These are phyloP conservation scores for Plotosus lineatus DNA, from an alignment of 2,113 vertebrate species.

Conservation along the genomic window DNA sequence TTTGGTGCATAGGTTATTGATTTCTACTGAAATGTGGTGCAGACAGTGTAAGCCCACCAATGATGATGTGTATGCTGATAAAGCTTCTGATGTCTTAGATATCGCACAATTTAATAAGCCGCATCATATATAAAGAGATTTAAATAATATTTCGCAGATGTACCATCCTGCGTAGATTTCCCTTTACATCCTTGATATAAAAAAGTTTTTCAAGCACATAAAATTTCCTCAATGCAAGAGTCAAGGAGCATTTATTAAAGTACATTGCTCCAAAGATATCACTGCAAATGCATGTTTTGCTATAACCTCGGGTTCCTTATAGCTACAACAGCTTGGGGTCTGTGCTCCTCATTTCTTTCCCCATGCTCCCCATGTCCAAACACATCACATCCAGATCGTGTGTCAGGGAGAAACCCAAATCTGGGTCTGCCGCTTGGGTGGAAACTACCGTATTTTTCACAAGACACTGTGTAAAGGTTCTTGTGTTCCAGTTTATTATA, in stretches of 20 bases:
- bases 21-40: background rate
- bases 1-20: background rate
- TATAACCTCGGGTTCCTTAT: background rate
- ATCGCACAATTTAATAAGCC: background rate
- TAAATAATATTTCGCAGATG: too few relatives aligned
- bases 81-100: background rate
- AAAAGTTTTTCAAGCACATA: background rate
- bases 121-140: background rate
- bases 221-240: background rate
- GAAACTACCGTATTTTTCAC: constrained; percentile 68
- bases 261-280: background rate
- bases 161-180: background rate
- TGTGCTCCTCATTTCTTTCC: background rate
- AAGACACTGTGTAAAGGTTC: constrained; percentile 9
- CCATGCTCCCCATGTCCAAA: constrained; percentile 30
- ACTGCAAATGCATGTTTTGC: background rate
- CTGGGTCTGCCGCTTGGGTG: constrained; percentile 47
- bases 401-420: constrained; percentile 41
- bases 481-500: constrained; percentile 9
- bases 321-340: constrained; percentile 12
- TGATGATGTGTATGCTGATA: background rate
- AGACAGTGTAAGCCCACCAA: background rate
- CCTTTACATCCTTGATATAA: background rate
- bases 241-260: background rate
- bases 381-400: constrained; percentile 36